Percentiles rank a stretch among this genome's conserved stretches.
These are phyloP conservation scores for Carlito syrichta DNA, from an alignment of 2,113 vertebrate species.

Conservation along the genomic window DNA sequence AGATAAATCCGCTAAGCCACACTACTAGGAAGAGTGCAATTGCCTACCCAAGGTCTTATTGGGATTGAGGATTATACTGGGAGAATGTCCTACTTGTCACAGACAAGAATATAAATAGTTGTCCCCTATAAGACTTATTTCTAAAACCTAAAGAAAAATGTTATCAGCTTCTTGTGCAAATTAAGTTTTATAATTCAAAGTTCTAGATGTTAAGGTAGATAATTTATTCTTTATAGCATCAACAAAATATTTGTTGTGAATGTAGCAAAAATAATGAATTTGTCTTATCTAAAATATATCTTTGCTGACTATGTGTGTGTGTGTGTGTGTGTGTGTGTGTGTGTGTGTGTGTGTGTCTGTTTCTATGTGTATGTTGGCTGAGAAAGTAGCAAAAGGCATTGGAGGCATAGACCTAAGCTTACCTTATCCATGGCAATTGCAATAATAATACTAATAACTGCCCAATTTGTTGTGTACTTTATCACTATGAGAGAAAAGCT, in stretches of 20 bases:
- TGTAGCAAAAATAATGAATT: neutral
- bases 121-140: neutral
- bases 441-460: neutral
- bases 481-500: neutral
- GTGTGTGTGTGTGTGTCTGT: neutral
- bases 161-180: neutral
- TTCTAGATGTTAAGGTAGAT: conserved; percentile 29
- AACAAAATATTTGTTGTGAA: neutral
- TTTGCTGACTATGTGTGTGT: neutral
- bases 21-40: neutral
- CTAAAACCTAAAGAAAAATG: neutral
- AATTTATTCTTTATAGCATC: neutral
- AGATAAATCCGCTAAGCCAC: neutral
- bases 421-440: neutral
- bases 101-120: conserved; percentile 13
- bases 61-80: neutral
- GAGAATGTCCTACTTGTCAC: neutral
- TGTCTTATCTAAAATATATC: neutral
- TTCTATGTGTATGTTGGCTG: neutral
- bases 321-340: neutral
- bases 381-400: fast-evolving
- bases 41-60: neutral
- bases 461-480: neutral
- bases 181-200: neutral
- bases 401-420: neutral